Conservation (phyloP, 2,113 vertebrate species). For the Podarcis raffonei region DNA sequence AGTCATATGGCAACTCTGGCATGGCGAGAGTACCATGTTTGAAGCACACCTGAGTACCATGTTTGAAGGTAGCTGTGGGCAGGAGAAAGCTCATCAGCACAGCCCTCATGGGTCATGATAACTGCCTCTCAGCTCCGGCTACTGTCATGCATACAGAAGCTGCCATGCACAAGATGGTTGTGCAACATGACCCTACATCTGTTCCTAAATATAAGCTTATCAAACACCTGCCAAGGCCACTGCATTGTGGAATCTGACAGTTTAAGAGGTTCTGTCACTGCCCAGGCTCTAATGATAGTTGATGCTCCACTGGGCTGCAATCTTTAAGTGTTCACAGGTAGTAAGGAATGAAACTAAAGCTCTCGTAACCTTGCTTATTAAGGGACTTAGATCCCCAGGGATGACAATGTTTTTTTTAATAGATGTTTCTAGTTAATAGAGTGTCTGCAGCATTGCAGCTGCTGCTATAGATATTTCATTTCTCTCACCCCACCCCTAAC, state of each 20-base stretch:
- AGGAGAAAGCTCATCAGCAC: not conserved
- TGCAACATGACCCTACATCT: not conserved
- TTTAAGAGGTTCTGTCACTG: slow-evolving; percentile 14
- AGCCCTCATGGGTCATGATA: not conserved
- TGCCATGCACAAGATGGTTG: not conserved
- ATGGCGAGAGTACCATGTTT: not conserved
- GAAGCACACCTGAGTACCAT: not conserved
- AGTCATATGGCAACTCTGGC: not conserved
- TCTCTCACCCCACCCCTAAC: slow-evolving; percentile 17
- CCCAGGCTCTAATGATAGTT: slow-evolving; percentile 5
- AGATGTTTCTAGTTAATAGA: slow-evolving; percentile 50
- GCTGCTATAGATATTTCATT: not conserved
- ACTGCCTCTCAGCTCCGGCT: not conserved
- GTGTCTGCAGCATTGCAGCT: slow-evolving; percentile 40
- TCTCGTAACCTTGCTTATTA: not conserved
- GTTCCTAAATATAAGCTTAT: not conserved
- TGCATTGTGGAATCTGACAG: slow-evolving; percentile 33
- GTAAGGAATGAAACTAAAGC: slow-evolving; percentile 22
- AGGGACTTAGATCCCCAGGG: slow-evolving; percentile 36
- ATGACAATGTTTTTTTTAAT: slow-evolving; percentile 18
- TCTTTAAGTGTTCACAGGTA: not conserved
- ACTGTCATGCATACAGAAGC: not conserved
- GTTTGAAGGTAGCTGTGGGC: not conserved
- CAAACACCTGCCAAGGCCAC: slow-evolving; percentile 19
- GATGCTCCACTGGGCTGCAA: not conserved